Base-by-base conservation (phyloP, 1,140 invertebrate genomes). In the Melipona quadrifasciata region DNA sequence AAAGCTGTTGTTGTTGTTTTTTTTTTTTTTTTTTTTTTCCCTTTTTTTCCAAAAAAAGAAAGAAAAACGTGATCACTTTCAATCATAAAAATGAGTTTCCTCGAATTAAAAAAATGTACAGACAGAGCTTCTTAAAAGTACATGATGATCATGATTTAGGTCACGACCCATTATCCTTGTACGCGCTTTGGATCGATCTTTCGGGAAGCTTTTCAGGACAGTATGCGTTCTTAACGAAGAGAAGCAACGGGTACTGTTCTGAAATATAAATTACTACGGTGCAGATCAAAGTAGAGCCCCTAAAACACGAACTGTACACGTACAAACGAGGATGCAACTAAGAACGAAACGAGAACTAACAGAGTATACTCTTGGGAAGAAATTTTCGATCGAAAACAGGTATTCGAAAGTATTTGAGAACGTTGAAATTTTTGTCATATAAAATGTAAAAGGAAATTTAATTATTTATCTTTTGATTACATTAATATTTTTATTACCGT, bases 221-320 rank as follows among this genome's bases (percentile, higher is more conserved):
- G 6, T 21, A 27, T 11, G 27, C 53, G 53, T 14, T n/a, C n/a
- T 58, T 80, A 27, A 53, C 39, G 21, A 72, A 70, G 55, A 47
- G 34, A 83, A 84, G 68, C 82, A 24, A 55, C 58, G 57, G 11
- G 57, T 47, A 61, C 51, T 78, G 71, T 71, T 53, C 27, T 51
- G 74, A 87, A 47, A 86, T 87, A 91, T 91, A 92, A 91, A 91
- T 91, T 88, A 88, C 78, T 89, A 88, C 68, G 39, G 71, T 58
- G 70, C 19, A 47, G 61, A 72, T 75, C 58, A 85, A 55, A 76
- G 86, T 19, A 67, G 67, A 67, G 53, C 55, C 31, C 73, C 39
- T 47, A 47, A 39, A 65, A 84, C 72, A 64, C 79, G 72, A 21
- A 70, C 53, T 71, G 64, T 73, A 83, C 73, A 67, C 17, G 70